phyloP scores from a whole-genome alignment of 1,140 invertebrate species.

The Neodiprion virginianus region DNA sequence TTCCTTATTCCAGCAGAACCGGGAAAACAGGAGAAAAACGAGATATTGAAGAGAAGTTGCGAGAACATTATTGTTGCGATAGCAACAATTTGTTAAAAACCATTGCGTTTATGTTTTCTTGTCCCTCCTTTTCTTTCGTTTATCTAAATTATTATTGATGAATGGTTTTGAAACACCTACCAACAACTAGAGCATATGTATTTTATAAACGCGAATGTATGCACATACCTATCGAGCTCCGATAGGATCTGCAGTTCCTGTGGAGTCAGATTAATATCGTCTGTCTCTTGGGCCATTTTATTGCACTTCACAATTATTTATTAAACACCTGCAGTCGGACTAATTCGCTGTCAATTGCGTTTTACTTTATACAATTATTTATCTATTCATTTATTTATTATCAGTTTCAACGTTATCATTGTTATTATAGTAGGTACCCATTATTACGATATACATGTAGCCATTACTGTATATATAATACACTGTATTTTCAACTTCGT shows the following conservation, averaged over 20 bases:
- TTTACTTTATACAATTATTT: no score
- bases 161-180: background rate
- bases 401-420: no score
- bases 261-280: slow-evolving; percentile 68
- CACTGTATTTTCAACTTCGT: no score
- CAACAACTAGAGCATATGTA: slow-evolving; percentile 8
- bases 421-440: no score
- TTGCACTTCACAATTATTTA: background rate
- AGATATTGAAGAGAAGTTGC: no score
- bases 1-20: no score
- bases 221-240: slow-evolving; percentile 81
- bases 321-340: background rate
- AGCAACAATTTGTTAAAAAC: no score
- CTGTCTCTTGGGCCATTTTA: slow-evolving; percentile 62
- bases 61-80: no score
- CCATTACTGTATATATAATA: no score
- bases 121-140: slow-evolving; percentile 35
- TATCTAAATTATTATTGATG: slow-evolving; percentile 24
- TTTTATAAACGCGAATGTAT: background rate
- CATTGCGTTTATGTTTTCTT: background rate
- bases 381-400: no score
- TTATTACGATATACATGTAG: no score
- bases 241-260: slow-evolving; percentile 83
- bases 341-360: background rate
- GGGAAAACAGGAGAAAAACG: no score